Conservation (phyloP, 2,797 vertebrate genomes). For the Aulostomus chinensis region DNA sequence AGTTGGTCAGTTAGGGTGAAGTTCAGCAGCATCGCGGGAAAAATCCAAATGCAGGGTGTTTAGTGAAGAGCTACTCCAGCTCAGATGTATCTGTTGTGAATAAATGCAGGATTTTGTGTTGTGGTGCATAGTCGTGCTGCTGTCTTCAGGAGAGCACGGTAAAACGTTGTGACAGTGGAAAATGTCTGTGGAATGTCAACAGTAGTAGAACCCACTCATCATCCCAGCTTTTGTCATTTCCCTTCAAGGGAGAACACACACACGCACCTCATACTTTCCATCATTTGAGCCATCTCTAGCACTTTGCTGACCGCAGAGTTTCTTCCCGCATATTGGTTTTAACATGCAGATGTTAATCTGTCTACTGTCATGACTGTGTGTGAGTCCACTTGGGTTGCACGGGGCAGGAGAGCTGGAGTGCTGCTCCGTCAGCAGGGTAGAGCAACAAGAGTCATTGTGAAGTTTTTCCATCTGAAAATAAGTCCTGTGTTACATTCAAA, state of each 20-base stretch:
- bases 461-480: slow-evolving; percentile 12
- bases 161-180: slow-evolving; percentile 41
- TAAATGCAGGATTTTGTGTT: slow-evolving; percentile 7
- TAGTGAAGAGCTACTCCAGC: slow-evolving; percentile 7
- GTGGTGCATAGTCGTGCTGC: background rate
- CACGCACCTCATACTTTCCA: slow-evolving; percentile 66
- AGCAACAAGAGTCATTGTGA: background rate
- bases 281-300: slow-evolving; percentile 19
- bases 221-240: slow-evolving; percentile 58
- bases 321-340: slow-evolving; percentile 20
- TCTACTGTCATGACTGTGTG: slow-evolving; percentile 22
- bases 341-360: slow-evolving; percentile 57
- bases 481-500: background rate
- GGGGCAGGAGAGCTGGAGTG: background rate
- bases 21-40: no score
- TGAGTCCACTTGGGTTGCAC: background rate
- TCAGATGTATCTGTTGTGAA: slow-evolving; percentile 13
- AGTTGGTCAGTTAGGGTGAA: background rate
- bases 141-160: slow-evolving; percentile 16
- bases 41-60: background rate
- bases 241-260: slow-evolving; percentile 32
- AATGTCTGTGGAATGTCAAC: slow-evolving; percentile 63
- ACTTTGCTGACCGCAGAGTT: slow-evolving; percentile 21
- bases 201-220: slow-evolving; percentile 57
- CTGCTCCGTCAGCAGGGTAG: slow-evolving; percentile 18